Base-by-base conservation (phyloP, 2,797 vertebrate species). In the Apogon talboti region DNA sequence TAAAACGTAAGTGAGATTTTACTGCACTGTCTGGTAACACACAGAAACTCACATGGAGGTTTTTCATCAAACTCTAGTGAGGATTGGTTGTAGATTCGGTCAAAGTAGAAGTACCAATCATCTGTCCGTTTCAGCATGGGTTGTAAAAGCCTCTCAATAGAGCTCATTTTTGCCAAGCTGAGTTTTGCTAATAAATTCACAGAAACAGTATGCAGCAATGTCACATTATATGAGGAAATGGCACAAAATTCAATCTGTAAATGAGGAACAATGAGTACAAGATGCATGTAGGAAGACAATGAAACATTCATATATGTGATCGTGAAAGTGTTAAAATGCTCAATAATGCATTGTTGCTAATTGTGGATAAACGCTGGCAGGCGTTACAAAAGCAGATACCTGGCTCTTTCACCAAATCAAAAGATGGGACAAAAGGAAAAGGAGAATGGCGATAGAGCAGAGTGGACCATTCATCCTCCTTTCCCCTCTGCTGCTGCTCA, bases 21-120 rank as follows among this genome's bases (percentile, higher is more conserved):
- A 35, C 33, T 35, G 33, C 3, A 28, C 10, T 35, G 33, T 10
- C 33, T 35, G 33, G 33, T 35, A 35, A 35, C 33, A 35, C 33
- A 35, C 3, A 53, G 44, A 50, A 71, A 89, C 90, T 91, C 76
- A 93, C 90, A 38, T 78, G 67, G 61, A 35, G 21, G 21, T 54
- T 69, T 68, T 48, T 87, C 63, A 56, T 2, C 30, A 8, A 0
- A 11, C 33, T 79, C 69, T 42, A 60, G 9, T 1, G 59, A 58
- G 6, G 77, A 62, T 13, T 28, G 24, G 67, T 64, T 55, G 38
- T 40, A 10, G 35, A 35, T 19, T 66, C 7, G 73, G 55, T 92
- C 88, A 35, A 92, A 88, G 52, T 84, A 74, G 41, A 83, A 50
- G 76, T 81, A 90, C 93, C 94, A 94, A 5, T 94, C 89, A 38